A percentile compares a stretch with the other conserved stretches of the same genome.
phyloP scores from a whole-genome alignment of 2,113 vertebrate genomes.

The Podocnemis expansa region DNA sequence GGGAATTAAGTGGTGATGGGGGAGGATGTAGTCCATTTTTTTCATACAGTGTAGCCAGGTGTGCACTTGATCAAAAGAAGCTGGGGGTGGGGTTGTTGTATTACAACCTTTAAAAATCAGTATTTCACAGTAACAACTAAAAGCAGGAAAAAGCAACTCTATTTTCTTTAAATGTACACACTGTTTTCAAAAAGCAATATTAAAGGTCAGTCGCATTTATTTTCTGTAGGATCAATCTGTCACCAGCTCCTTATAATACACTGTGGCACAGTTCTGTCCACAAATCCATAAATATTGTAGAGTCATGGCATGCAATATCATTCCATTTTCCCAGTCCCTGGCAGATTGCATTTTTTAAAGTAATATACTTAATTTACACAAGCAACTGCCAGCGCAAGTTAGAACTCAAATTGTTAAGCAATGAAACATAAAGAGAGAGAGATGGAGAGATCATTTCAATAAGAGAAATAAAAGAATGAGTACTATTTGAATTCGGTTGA shows the following conservation, averaged over 20 bases:
- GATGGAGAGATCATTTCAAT: slow-evolving; percentile 27
- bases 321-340: not conserved
- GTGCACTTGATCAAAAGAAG: not conserved
- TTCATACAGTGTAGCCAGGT: not conserved
- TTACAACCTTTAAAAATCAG: not conserved
- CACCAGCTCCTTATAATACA: not conserved
- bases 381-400: slow-evolving; percentile 36
- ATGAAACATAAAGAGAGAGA: slow-evolving; percentile 10
- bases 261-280: not conserved
- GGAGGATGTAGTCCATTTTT: not conserved
- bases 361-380: slow-evolving; percentile 41
- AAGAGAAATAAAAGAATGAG: slow-evolving; percentile 36
- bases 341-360: not conserved
- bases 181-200: not conserved
- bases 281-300: not conserved
- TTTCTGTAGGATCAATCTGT: fast-evolving
- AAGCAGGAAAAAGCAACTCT: not conserved
- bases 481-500: slow-evolving; percentile 20
- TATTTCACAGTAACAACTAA: not conserved
- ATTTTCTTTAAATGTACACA: not conserved
- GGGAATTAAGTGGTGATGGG: not conserved
- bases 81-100: not conserved
- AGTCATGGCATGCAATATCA: not conserved
- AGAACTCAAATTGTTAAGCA: slow-evolving; percentile 52
- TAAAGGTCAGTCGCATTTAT: not conserved